phyloP scores from a whole-genome alignment of 2,888 invertebrate genomes.

The Yponomeuta evonymella region DNA sequence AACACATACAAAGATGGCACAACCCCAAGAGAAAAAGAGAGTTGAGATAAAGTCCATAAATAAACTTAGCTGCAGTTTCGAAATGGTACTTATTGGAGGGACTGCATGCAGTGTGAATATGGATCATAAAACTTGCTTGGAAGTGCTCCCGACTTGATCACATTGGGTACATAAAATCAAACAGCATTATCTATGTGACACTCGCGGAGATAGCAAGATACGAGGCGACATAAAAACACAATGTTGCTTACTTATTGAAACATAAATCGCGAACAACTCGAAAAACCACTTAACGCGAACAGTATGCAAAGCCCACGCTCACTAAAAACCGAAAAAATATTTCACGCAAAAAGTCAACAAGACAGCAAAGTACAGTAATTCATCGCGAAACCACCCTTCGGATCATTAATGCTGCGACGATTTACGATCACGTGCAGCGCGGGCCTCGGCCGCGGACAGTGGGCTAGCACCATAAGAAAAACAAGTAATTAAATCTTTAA shows the following conservation, averaged over 20 bases:
- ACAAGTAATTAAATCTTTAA: constrained; percentile 72
- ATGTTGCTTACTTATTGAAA: constrained; percentile 54
- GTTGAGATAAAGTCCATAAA: neutral
- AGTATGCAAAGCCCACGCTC: constrained; percentile 57
- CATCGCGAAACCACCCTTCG: constrained; percentile 55
- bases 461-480: constrained; percentile 48
- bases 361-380: constrained; percentile 62
- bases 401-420: constrained; percentile 66
- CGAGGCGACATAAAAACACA: constrained; percentile 42
- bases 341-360: constrained; percentile 61
- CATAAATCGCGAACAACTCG: constrained; percentile 63
- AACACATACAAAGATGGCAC: neutral
- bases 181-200: constrained; percentile 10
- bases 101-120: constrained; percentile 6
- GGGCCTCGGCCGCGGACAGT: constrained; percentile 28
- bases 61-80: neutral
- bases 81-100: neutral
- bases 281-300: constrained; percentile 64
- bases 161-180: constrained; percentile 14
- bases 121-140: neutral
- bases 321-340: constrained; percentile 54
- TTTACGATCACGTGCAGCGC: constrained; percentile 65
- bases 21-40: neutral
- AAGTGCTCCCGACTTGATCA: constrained; percentile 1
- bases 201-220: constrained; percentile 9